Conservation (phyloP, 2,888 invertebrate species). For the Digitonthophagus gazella region DNA sequence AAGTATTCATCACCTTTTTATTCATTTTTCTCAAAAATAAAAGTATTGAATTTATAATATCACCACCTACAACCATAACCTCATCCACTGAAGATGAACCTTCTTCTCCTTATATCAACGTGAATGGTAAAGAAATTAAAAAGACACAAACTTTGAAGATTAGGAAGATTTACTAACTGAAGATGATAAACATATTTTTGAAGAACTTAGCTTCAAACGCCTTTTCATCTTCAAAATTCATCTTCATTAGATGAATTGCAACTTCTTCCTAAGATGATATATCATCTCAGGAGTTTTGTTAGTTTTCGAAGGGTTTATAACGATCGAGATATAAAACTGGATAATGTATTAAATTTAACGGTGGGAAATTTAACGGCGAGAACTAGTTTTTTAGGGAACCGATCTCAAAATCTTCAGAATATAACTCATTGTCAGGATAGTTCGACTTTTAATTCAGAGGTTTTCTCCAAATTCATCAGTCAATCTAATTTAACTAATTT, state of each 20-base stretch:
- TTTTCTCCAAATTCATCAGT: slow-evolving; percentile 1
- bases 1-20: not conserved
- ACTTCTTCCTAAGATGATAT: not conserved
- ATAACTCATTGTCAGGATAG: not conserved
- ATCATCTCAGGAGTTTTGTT: not conserved
- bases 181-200: not conserved
- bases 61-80: too few relatives aligned
- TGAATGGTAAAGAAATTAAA: too few relatives aligned
- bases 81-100: too few relatives aligned
- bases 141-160: too few relatives aligned
- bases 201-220: not conserved
- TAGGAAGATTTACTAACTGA: not conserved
- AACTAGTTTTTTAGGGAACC: slow-evolving; percentile 1
- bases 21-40: not conserved
- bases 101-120: too few relatives aligned
- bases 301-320: not conserved
- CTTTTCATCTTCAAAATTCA: too few relatives aligned
- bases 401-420: not conserved
- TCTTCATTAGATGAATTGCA: not conserved
- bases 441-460: slow-evolving; percentile 2
- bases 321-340: not conserved
- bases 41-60: too few relatives aligned
- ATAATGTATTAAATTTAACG: too few relatives aligned
- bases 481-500: not conserved
- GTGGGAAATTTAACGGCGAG: too few relatives aligned